These are phyloP conservation scores for Acarapis woodi DNA, from an alignment of 1,140 invertebrate species.

Conservation along the genomic window DNA sequence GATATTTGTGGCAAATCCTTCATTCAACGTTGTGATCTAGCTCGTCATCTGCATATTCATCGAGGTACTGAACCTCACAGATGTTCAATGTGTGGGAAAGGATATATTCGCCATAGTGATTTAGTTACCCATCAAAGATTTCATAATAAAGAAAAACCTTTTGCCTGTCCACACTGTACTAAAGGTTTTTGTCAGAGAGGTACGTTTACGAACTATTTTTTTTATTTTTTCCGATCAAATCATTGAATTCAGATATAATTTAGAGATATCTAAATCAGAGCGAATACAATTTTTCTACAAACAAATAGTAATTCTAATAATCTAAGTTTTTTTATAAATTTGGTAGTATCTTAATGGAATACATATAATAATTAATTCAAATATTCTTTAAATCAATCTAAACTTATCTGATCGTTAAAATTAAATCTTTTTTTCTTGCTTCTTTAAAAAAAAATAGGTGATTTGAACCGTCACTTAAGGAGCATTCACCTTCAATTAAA, in stretches of 20 bases:
- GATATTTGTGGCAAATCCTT: slow-evolving; percentile 16
- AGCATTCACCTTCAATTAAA: slow-evolving; percentile 14
- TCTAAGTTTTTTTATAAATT: neutral
- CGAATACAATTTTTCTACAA: neutral
- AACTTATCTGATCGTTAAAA: neutral
- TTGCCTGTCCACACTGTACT: slow-evolving; percentile 16
- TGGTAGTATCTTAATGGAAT: neutral
- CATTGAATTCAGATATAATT: neutral
- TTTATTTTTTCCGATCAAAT: neutral
- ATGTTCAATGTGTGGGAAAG: slow-evolving; percentile 16
- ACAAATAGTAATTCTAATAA: neutral
- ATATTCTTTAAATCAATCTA: neutral
- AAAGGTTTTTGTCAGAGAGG: slow-evolving; percentile 18
- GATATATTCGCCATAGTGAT: slow-evolving; percentile 18
- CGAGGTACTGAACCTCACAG: slow-evolving; percentile 16
- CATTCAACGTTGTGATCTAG: slow-evolving; percentile 18
- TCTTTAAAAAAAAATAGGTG: slow-evolving; percentile 12
- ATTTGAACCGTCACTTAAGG: slow-evolving; percentile 17
- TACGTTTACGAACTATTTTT: slow-evolving; percentile 4
- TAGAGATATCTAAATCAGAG: neutral
- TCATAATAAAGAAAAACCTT: slow-evolving; percentile 17
- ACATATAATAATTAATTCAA: neutral
- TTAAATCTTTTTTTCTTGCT: slow-evolving; percentile 1
- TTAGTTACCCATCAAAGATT: slow-evolving; percentile 17
- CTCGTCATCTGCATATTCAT: slow-evolving; percentile 16